phyloP scores from a whole-genome alignment of 2,113 vertebrate genomes.

The Mustela nigripes region DNA sequence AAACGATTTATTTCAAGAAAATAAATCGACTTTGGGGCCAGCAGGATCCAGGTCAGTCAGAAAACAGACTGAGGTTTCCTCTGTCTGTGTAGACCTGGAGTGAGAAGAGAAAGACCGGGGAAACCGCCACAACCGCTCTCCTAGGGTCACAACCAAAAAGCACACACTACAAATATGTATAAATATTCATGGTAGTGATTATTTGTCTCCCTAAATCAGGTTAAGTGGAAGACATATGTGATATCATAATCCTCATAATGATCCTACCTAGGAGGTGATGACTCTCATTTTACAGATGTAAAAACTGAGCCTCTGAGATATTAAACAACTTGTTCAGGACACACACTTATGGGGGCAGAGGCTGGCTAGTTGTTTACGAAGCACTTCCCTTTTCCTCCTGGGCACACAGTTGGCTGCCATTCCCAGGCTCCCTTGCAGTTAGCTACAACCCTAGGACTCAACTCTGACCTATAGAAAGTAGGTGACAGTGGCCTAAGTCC shows the following conservation, averaged over 20 bases:
- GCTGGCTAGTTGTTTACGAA: background rate
- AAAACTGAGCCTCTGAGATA: slow-evolving; percentile 37
- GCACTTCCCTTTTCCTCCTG: background rate
- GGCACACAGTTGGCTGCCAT: background rate
- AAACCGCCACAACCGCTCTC: background rate
- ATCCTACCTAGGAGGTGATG: background rate
- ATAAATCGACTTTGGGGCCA: slow-evolving; percentile 56
- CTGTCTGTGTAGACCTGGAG: background rate
- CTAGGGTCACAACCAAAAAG: background rate
- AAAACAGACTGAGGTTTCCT: slow-evolving; percentile 43
- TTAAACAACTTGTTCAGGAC: background rate
- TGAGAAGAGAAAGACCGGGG: background rate
- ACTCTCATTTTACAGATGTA: background rate
- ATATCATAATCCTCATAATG: background rate
- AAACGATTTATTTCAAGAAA: slow-evolving; percentile 75
- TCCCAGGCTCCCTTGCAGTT: background rate
- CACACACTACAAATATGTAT: background rate
- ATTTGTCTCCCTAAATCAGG: background rate
- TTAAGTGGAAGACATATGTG: background rate
- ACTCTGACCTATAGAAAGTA: background rate
- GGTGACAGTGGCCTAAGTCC: background rate
- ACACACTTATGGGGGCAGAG: background rate
- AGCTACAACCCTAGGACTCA: background rate
- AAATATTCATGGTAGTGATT: background rate
- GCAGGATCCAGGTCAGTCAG: slow-evolving; percentile 48